Evolutionary conservation across 2,888 invertebrate genomes (phyloP), one percentile per base, ranked within the genome.

Genomic region (Stenchaetothrips biformis): DNA sequence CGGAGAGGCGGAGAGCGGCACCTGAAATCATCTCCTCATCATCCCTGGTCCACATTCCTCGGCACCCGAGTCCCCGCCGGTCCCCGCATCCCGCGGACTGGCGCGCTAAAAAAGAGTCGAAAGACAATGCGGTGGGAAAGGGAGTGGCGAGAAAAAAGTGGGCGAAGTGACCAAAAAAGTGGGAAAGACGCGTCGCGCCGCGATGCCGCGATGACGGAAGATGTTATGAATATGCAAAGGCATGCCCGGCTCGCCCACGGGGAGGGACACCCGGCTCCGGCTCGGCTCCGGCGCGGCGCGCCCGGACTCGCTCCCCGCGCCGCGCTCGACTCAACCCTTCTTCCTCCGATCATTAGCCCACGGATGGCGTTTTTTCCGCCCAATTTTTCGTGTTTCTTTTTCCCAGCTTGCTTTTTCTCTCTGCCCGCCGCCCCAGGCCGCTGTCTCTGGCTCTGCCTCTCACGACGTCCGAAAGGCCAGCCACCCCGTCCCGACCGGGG

Each of bases 171-270:
- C 67, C 67, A 74, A 74, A 74, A 74, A 74, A 74, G 67, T 74
- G 67, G 67, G 21, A 25, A 74, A 74, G 67, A 25, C 67, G 67
- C 6, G 59, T 9, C 16, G 16, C 13, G 53, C 13, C 13, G 53
- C 16, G 53, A 53, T 9, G 53, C 16, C 59, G 59, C 18, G 59
- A 21, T 74, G 67, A 74, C 67, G 67, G 25, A 74, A 74, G 67
- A 25, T 74, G 67, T 74, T 74, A 74, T 74, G 67, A 74, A 74
- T 74, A 74, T 74, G 67, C 67, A 74, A 74, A 74, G 21, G 67
- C 67, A 74, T 74, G 67, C 67, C 67, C 67, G 67, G 37, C 37
- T 37, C 37, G 37, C 2, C 37, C 37, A 37, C 37, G 37, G 37
- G 37, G 37, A 37, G 37, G 37, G 37, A 37, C 37, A 4, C 37